Evolutionary conservation across 2,797 vertebrate genomes (phyloP).

Genomic region (Tolypeutes matacus): DNA sequence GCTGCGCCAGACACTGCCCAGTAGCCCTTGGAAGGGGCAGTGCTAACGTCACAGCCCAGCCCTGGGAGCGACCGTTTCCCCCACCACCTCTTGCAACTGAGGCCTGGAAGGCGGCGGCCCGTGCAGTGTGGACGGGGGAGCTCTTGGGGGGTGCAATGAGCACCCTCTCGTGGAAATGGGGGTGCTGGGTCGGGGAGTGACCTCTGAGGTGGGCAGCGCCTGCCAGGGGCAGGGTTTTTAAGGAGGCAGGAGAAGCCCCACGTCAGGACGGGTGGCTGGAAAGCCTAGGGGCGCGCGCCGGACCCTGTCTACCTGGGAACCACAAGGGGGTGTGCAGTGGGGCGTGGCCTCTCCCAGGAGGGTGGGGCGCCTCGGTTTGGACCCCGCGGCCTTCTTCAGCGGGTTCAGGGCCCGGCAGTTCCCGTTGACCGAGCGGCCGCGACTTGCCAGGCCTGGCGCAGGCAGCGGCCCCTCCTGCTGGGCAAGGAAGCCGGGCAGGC

Average conservation of each 20-base stretch:
- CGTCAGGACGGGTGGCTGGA: neutral
- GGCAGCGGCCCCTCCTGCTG: neutral
- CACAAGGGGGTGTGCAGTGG: rapidly evolving
- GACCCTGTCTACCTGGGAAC: neutral
- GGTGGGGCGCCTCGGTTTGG: too few species aligned
- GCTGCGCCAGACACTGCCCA: neutral
- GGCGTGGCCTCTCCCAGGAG: neutral
- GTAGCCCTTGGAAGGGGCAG: too few species aligned
- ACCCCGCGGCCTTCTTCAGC: neutral
- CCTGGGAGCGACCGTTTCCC: rapidly evolving
- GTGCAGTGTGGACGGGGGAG: neutral
- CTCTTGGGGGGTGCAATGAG: neutral
- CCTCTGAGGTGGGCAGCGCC: neutral
- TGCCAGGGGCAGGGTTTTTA: neutral
- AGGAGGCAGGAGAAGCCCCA: neutral
- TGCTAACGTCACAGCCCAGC: neutral
- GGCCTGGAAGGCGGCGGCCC: neutral
- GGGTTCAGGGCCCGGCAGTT: neutral
- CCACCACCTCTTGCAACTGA: rapidly evolving
- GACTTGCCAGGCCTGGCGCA: rapidly evolving
- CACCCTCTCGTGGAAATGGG: neutral
- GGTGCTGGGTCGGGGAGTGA: neutral
- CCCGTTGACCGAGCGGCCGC: rapidly evolving
- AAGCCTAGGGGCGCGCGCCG: neutral
- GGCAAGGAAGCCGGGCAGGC: neutral